Conservation (phyloP, 2,797 vertebrate genomes). For the Lepilemur septentrionalis region DNA sequence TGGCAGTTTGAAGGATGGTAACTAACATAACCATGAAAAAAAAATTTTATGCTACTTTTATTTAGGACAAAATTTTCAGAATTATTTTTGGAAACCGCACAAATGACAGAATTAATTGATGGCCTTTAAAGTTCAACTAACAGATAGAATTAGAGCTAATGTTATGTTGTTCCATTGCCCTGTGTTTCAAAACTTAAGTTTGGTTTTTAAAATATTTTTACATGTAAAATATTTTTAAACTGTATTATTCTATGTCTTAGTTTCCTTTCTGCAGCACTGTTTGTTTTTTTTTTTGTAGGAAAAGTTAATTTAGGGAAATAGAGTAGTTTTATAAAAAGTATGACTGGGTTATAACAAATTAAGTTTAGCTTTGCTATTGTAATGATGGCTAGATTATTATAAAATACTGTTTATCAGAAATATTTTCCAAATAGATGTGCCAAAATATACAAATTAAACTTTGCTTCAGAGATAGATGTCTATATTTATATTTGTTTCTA, state of each 20-base stretch:
- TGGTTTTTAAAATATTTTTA: neutral
- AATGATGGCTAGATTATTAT: neutral
- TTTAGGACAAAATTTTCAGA: neutral
- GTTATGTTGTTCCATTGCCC: neutral
- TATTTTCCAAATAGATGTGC: neutral
- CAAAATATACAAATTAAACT: neutral
- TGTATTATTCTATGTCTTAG: neutral
- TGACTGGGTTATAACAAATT: neutral
- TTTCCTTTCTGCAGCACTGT: neutral
- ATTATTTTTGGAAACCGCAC: neutral
- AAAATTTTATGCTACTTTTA: neutral
- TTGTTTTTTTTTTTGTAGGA: neutral
- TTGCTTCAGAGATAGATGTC: neutral
- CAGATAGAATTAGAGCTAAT: neutral
- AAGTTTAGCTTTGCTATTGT: neutral
- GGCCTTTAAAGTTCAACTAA: constrained; percentile 40
- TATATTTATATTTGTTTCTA: neutral
- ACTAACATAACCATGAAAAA: neutral
- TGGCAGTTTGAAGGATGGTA: neutral
- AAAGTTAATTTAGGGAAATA: constrained; percentile 22
- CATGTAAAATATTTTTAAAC: neutral
- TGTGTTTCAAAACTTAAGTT: constrained; percentile 15
- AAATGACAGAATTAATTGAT: neutral
- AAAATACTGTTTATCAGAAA: constrained; percentile 19
- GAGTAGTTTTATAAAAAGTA: neutral